phyloP scores from a whole-genome alignment of 2,113 vertebrate species.

The Catharus minimus region DNA sequence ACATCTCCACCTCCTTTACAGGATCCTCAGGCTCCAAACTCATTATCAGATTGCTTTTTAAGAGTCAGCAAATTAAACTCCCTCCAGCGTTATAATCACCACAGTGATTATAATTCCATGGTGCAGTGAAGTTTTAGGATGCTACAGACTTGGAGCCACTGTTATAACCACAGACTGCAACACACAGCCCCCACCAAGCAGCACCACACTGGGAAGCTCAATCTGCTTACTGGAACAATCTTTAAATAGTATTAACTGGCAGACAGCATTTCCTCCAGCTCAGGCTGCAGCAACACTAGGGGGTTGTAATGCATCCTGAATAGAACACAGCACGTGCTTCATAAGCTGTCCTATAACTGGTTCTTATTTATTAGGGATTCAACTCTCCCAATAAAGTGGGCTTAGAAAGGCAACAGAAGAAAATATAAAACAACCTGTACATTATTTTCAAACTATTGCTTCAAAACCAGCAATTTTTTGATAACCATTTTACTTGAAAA shows the following conservation, averaged over 20 bases:
- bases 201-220: not conserved
- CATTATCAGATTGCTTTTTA: slow-evolving; percentile 28
- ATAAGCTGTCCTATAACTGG: not conserved
- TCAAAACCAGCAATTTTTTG: not conserved
- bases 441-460: not conserved
- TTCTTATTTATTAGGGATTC: not conserved
- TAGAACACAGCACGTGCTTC: not conserved
- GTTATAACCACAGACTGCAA: not conserved
- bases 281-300: not conserved
- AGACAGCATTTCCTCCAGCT: not conserved
- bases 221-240: slow-evolving; percentile 26
- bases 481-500: not conserved
- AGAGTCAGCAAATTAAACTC: slow-evolving; percentile 21
- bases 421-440: too few relatives aligned
- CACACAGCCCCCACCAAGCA: not conserved
- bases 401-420: not conserved
- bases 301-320: not conserved
- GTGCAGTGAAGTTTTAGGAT: not conserved
- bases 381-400: not conserved
- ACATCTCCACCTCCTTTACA: not conserved
- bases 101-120: not conserved
- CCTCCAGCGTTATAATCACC: slow-evolving; percentile 3
- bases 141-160: not conserved
- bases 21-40: slow-evolving; percentile 31
- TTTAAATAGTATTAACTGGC: slow-evolving; percentile 36